Conservation (phyloP, 2,888 invertebrate genomes). For the Alsophila aescularia region DNA sequence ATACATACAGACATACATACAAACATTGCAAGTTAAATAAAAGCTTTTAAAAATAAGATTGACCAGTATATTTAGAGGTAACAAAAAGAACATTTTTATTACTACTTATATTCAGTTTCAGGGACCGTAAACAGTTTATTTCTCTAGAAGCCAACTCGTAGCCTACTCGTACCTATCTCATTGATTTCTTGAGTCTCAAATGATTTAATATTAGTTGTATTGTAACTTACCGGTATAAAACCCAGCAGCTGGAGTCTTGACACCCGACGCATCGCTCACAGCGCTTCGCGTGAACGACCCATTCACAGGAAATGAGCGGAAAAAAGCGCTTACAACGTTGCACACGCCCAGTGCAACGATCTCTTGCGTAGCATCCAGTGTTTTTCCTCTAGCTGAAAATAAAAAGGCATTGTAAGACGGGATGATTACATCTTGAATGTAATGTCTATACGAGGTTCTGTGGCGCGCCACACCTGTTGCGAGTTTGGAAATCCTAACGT, state of each 20-base stretch:
- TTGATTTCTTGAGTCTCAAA: background rate
- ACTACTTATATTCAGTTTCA: too few relatives aligned
- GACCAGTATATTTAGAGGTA: too few relatives aligned
- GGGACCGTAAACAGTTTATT: too few relatives aligned
- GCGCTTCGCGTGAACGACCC: conserved; percentile 91
- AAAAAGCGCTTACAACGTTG: conserved; percentile 89
- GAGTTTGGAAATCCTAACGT: too few relatives aligned
- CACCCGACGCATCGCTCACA: conserved; percentile 92
- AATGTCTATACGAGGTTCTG: background rate
- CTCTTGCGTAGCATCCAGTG: conserved; percentile 92
- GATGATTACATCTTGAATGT: background rate
- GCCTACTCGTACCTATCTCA: background rate
- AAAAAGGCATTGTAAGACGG: background rate
- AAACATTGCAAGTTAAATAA: too few relatives aligned
- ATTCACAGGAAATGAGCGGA: conserved; percentile 90
- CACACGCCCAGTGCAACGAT: conserved; percentile 90
- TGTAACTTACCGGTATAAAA: conserved; percentile 86
- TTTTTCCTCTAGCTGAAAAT: conserved; percentile 86
- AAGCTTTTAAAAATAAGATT: too few relatives aligned
- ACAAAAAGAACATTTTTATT: too few relatives aligned
- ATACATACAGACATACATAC: too few relatives aligned
- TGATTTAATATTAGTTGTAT: background rate
- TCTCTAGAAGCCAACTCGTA: too few relatives aligned
- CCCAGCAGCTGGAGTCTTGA: conserved; percentile 90
- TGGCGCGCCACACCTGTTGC: too few relatives aligned